phyloP scores from a whole-genome alignment of 2,888 invertebrate genomes.

The Coremacera marginata region DNA sequence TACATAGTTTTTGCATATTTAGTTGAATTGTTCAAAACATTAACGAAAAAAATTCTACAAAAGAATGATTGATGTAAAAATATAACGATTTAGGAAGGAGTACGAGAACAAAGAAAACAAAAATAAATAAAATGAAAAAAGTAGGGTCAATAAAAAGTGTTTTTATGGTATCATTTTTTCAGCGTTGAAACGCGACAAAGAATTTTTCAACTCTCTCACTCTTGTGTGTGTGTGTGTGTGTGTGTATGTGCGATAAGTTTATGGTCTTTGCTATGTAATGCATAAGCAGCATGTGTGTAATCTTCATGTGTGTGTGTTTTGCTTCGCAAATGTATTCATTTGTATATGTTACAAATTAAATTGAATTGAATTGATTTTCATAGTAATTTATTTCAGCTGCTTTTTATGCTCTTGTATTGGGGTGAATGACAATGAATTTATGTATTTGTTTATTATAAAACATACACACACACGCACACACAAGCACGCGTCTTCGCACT shows the following conservation, averaged over 20 bases:
- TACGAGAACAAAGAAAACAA: background rate
- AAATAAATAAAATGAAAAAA: background rate
- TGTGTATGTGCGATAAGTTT: background rate
- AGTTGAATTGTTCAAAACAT: too few relatives aligned
- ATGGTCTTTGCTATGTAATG: too few relatives aligned
- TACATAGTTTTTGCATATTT: background rate
- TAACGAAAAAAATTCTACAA: too few relatives aligned
- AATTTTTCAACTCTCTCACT: background rate
- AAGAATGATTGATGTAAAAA: background rate
- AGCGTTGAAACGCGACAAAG: too few relatives aligned
- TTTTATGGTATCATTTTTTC: background rate
- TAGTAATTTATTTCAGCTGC: slow-evolving; percentile 16
- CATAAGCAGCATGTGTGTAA: too few relatives aligned
- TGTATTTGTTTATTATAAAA: background rate
- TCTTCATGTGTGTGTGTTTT: background rate
- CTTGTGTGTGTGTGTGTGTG: background rate
- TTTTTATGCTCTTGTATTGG: background rate
- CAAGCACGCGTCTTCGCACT: background rate
- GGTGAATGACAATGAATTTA: background rate
- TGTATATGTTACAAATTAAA: slow-evolving; percentile 16
- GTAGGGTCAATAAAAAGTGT: slow-evolving; percentile 8
- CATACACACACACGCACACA: background rate
- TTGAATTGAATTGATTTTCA: slow-evolving; percentile 29
- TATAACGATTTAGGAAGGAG: background rate
- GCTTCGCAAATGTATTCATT: background rate